Conservation (phyloP, 2,113 vertebrate genomes). For the Suricata suricatta region DNA sequence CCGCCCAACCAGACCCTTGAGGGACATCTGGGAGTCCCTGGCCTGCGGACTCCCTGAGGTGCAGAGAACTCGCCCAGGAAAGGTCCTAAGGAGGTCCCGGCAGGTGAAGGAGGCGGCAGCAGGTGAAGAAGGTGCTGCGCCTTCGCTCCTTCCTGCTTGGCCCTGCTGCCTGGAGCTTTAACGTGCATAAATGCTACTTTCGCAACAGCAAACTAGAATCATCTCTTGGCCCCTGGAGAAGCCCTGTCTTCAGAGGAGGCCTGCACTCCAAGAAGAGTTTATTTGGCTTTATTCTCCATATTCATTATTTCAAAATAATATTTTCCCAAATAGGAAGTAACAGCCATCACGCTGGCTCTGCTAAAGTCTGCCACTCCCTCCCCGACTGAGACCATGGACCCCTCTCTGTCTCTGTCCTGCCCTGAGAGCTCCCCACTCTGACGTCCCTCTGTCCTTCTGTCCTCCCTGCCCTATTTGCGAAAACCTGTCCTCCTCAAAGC, state of each 20-base stretch:
- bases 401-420: background rate
- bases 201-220: background rate
- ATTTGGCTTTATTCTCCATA: slow-evolving; percentile 9
- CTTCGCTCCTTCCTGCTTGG: background rate
- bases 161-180: background rate
- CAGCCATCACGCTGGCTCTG: background rate
- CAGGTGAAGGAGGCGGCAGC: background rate
- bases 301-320: background rate
- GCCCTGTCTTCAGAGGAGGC: background rate
- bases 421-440: fast-evolving
- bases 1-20: no score
- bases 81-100: background rate
- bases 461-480: background rate
- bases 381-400: background rate
- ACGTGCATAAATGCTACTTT: background rate
- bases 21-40: background rate
- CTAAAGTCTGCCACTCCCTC: background rate
- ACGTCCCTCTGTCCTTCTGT: background rate
- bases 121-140: background rate
- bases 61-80: background rate
- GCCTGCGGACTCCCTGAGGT: background rate
- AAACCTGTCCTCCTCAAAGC: background rate
- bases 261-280: background rate
- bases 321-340: slow-evolving; percentile 8
- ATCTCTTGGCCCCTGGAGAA: background rate